Evolutionary conservation across 2,113 vertebrate species (phyloP).

Genomic region (Rhinopomastus cyanomelas): DNA sequence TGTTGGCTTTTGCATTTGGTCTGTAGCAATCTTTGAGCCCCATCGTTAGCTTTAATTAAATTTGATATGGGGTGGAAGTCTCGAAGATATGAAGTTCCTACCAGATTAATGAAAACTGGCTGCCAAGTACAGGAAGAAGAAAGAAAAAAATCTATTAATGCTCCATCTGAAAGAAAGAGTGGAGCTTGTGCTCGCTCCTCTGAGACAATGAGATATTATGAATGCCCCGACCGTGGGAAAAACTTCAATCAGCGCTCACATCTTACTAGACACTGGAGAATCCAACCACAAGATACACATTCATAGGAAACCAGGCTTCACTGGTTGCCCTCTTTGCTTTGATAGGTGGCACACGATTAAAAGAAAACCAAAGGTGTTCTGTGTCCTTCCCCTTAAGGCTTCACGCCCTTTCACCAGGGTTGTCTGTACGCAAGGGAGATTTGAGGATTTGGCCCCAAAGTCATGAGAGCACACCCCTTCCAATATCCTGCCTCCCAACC

Average conservation of each 20-base stretch:
- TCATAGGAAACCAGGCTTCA: slow-evolving; percentile 55
- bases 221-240: slow-evolving; percentile 69
- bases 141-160: slow-evolving; percentile 7
- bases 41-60: slow-evolving; percentile 14
- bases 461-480: neutral
- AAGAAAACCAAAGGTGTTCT: slow-evolving; percentile 43
- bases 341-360: slow-evolving; percentile 54
- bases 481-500: slow-evolving; percentile 2
- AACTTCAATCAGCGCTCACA: slow-evolving; percentile 57
- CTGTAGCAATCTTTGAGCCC: neutral
- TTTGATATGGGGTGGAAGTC: slow-evolving; percentile 6
- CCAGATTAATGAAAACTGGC: slow-evolving; percentile 29
- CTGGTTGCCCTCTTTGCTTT: slow-evolving; percentile 45
- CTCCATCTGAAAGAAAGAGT: slow-evolving; percentile 21
- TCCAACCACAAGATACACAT: slow-evolving; percentile 55
- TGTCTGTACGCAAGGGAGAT: neutral
- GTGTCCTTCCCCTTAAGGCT: slow-evolving; percentile 55
- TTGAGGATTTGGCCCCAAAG: slow-evolving; percentile 20
- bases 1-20: slow-evolving; percentile 2
- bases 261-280: slow-evolving; percentile 54
- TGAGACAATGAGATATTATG: slow-evolving; percentile 55
- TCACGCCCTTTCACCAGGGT: slow-evolving; percentile 24
- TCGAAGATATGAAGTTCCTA: slow-evolving; percentile 22
- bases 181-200: slow-evolving; percentile 20
- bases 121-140: slow-evolving; percentile 19